These are phyloP conservation scores for Drosophila micromelanica DNA, from an alignment of 1,140 invertebrate species.

Conservation along the genomic window DNA sequence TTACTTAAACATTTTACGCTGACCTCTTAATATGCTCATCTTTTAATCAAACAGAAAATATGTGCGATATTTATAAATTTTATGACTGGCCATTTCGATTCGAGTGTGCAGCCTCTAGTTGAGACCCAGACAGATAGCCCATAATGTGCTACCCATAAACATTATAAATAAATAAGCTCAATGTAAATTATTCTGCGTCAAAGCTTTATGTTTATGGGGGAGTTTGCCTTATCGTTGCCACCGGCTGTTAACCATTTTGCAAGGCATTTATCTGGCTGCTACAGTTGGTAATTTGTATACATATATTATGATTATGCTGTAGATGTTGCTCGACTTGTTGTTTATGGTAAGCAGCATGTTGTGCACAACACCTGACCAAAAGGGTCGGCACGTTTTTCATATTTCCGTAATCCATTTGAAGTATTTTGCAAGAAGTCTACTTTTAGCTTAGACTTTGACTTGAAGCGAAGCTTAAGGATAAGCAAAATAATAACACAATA, in stretches of 20 bases:
- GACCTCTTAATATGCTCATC: slow-evolving; percentile 1
- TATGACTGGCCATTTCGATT: slow-evolving; percentile 38
- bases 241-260: slow-evolving; percentile 46
- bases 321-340: slow-evolving; percentile 10
- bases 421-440: slow-evolving; percentile 43
- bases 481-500: neutral
- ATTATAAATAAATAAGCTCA: slow-evolving; percentile 64
- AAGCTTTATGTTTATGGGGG: slow-evolving; percentile 43
- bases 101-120: slow-evolving; percentile 11
- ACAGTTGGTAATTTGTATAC: slow-evolving; percentile 60
- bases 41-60: slow-evolving; percentile 58
- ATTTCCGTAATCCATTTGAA: slow-evolving; percentile 60
- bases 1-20: neutral
- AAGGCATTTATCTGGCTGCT: slow-evolving; percentile 45
- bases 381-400: slow-evolving; percentile 55
- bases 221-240: slow-evolving; percentile 33
- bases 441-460: neutral
- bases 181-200: slow-evolving; percentile 60
- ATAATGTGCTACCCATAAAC: slow-evolving; percentile 33
- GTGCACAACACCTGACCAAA: slow-evolving; percentile 31
- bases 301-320: slow-evolving; percentile 44
- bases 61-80: slow-evolving; percentile 63
- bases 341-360: slow-evolving; percentile 9
- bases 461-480: neutral
- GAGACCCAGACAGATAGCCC: slow-evolving; percentile 23